A percentile compares a stretch with the other conserved stretches of the same genome.
Evolutionary conservation across 2,888 invertebrate species (phyloP).

Genomic region (Cecidostiba fungosa): DNA sequence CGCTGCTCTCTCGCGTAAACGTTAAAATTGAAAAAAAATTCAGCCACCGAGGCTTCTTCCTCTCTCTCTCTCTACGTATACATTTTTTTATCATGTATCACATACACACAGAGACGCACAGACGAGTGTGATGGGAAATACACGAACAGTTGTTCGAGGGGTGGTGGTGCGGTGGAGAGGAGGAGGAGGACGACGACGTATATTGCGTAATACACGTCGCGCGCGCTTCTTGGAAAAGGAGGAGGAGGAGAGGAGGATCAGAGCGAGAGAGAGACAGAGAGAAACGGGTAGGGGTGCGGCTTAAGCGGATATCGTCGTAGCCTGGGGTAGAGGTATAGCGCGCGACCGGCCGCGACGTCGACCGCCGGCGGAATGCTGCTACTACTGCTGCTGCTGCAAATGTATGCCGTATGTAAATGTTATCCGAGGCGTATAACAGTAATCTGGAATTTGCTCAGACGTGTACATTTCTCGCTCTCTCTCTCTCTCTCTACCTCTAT

Average conservation of each 20-base stretch:
- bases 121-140: background rate
- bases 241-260: conserved; percentile 2
- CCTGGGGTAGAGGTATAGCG: conserved; percentile 63
- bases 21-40: conserved; percentile 64
- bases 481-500: background rate
- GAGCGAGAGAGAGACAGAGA: background rate
- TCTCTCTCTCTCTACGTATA: background rate
- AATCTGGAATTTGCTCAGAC: conserved; percentile 76
- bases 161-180: too few species aligned
- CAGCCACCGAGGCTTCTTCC: conserved; percentile 25
- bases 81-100: background rate
- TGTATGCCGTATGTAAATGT: conserved; percentile 77
- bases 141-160: background rate
- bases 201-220: conserved; percentile 8
- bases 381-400: conserved; percentile 66
- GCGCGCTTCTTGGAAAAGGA: conserved; percentile 10
- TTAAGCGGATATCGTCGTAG: conserved; percentile 61
- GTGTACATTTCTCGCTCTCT: conserved; percentile 69
- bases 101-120: background rate
- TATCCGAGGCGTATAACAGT: conserved; percentile 72
- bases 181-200: background rate
- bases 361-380: conserved; percentile 67
- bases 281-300: conserved; percentile 26
- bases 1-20: conserved; percentile 54
- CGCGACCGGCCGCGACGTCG: conserved; percentile 49